A percentile compares a stretch with the other conserved stretches of the same genome.
Evolutionary conservation across 2,888 invertebrate genomes (phyloP).

Genomic region (Eueremaeus valkanovi): DNA sequence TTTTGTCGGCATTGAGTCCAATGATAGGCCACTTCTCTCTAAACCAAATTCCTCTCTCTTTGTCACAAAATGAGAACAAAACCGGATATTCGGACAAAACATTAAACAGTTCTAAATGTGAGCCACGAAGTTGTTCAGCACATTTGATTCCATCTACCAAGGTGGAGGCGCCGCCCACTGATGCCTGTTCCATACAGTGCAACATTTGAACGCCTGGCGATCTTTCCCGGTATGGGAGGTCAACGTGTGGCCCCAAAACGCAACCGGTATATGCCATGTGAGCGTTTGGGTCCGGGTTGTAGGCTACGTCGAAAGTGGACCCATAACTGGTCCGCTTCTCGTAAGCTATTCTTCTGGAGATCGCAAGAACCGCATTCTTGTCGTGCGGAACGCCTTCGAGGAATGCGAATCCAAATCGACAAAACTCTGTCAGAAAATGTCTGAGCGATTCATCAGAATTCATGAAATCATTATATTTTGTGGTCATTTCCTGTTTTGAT

Average conservation of each 20-base stretch:
- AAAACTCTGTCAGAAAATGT: neutral
- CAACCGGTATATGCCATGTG: constrained; percentile 51
- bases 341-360: constrained; percentile 15
- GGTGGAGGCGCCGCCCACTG: constrained; percentile 51
- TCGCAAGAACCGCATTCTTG: constrained; percentile 5
- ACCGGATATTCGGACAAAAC: constrained; percentile 50
- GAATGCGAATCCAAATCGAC: constrained; percentile 16
- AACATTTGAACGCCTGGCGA: constrained; percentile 52
- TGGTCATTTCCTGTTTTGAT: neutral
- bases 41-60: constrained; percentile 37
- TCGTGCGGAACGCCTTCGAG: constrained; percentile 12
- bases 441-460: neutral
- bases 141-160: constrained; percentile 52
- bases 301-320: constrained; percentile 51
- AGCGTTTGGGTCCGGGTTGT: constrained; percentile 49
- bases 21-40: constrained; percentile 48
- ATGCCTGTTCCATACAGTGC: constrained; percentile 50
- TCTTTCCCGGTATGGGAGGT: constrained; percentile 52
- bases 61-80: constrained; percentile 49
- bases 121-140: constrained; percentile 51
- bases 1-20: constrained; percentile 49
- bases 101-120: constrained; percentile 52
- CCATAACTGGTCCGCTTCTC: constrained; percentile 13
- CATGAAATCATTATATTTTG: constrained; percentile 12
- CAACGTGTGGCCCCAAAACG: constrained; percentile 51